These are phyloP conservation scores for Callimorpha dominula DNA, from an alignment of 2,888 invertebrate genomes.

Conservation along the genomic window DNA sequence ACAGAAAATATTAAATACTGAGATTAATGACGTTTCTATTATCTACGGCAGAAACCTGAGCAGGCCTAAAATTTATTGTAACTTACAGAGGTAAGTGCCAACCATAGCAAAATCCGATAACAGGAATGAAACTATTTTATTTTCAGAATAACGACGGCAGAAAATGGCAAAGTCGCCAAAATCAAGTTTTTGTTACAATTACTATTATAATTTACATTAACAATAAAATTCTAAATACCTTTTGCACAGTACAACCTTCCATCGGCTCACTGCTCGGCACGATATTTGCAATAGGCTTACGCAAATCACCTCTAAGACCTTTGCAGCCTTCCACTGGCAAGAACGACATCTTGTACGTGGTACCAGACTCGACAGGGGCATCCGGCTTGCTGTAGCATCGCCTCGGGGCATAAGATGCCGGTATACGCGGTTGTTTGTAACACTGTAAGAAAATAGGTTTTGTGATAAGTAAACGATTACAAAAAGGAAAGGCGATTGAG, in stretches of 20 bases:
- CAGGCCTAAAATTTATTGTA: too few relatives aligned
- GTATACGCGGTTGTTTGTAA: slow-evolving; percentile 86
- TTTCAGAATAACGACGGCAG: too few relatives aligned
- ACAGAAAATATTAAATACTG: too few relatives aligned
- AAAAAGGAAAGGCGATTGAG: not conserved
- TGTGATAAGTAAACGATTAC: not conserved
- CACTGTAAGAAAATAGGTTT: slow-evolving; percentile 61
- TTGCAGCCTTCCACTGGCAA: slow-evolving; percentile 79
- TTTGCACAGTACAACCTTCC: slow-evolving; percentile 79
- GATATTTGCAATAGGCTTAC: slow-evolving; percentile 70
- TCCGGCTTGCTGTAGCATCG: slow-evolving; percentile 86
- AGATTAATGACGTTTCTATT: too few relatives aligned
- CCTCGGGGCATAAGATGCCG: slow-evolving; percentile 86
- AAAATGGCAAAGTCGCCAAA: too few relatives aligned
- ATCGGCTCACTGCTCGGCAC: slow-evolving; percentile 80
- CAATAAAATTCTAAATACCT: slow-evolving; percentile 60
- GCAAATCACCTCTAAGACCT: slow-evolving; percentile 71
- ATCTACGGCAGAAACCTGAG: too few relatives aligned
- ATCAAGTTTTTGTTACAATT: too few relatives aligned
- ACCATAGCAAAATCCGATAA: too few relatives aligned
- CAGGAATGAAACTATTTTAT: too few relatives aligned
- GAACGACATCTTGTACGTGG: slow-evolving; percentile 89
- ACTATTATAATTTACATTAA: not conserved
- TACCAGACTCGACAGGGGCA: slow-evolving; percentile 86
- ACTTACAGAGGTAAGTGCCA: too few relatives aligned